Conservation (phyloP, 2,113 vertebrate species). For the Tragelaphus imberbis region DNA sequence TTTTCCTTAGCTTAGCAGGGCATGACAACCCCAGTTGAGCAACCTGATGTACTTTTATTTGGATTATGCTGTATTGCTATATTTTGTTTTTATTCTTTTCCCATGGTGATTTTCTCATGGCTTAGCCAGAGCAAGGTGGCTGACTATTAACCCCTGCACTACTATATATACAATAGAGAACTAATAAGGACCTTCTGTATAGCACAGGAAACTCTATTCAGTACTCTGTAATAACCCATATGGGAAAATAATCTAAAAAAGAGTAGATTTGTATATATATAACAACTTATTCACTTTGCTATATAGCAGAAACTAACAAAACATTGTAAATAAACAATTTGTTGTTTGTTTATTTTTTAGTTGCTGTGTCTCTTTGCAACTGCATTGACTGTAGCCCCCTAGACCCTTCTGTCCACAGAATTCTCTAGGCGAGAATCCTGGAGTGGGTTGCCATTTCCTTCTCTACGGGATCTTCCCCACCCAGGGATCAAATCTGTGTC, state of each 20-base stretch:
- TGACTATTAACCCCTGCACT: neutral
- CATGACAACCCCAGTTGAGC: neutral
- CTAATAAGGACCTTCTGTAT: neutral
- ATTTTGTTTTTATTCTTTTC: neutral
- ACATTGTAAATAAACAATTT: neutral
- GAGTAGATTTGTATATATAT: neutral
- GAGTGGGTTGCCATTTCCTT: neutral
- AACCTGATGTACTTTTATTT: neutral
- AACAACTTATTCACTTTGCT: neutral
- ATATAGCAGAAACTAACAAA: neutral
- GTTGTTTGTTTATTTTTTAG: neutral
- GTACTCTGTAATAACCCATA: neutral
- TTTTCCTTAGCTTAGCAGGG: neutral
- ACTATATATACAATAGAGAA: neutral
- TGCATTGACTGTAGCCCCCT: accelerated
- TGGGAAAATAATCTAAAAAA: neutral
- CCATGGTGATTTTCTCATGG: neutral
- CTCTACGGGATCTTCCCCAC: neutral
- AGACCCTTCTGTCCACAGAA: neutral
- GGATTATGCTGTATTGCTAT: neutral
- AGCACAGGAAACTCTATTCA: neutral
- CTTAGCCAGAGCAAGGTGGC: neutral
- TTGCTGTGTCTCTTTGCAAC: neutral
- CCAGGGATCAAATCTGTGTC: neutral
- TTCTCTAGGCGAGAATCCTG: neutral